Conservation (phyloP, 1,140 invertebrate genomes). For the Papilio polytes region DNA sequence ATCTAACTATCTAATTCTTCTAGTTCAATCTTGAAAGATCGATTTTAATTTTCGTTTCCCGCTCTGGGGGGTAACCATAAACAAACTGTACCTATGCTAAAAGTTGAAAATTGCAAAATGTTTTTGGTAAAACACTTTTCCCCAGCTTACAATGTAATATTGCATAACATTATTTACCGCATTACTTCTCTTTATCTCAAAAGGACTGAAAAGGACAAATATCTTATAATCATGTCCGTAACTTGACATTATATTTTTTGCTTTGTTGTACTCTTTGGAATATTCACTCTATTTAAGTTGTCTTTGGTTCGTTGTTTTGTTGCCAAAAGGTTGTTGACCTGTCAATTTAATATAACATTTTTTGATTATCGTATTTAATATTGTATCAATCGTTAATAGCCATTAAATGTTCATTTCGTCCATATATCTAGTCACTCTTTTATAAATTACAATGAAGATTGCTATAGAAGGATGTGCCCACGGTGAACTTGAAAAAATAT, state of each 20-base stretch:
- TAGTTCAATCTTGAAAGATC: too few species aligned
- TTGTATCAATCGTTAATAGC: background rate
- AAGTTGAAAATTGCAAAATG: too few species aligned
- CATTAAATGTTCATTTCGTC: slow-evolving; percentile 5
- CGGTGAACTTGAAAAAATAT: slow-evolving; percentile 98
- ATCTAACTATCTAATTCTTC: too few species aligned
- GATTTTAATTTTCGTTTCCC: too few species aligned
- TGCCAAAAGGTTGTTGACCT: slow-evolving; percentile 10
- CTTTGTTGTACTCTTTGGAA: background rate
- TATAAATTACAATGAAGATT: slow-evolving; percentile 91
- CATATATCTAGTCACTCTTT: slow-evolving; percentile 16
- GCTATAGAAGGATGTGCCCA: slow-evolving; percentile 99
- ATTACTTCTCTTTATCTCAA: too few species aligned
- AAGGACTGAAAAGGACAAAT: background rate
- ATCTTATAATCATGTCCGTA: background rate
- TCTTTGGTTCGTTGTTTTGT: background rate
- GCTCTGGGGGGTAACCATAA: too few species aligned
- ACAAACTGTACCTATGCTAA: too few species aligned
- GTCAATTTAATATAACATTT: slow-evolving; percentile 2
- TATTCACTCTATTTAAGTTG: background rate
- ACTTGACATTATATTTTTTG: background rate
- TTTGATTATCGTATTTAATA: background rate
- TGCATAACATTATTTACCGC: too few species aligned
- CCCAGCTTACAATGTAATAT: too few species aligned
- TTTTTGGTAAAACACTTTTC: too few species aligned